phyloP scores from a whole-genome alignment of 2,797 vertebrate species.

The Poeciliopsis infans region DNA sequence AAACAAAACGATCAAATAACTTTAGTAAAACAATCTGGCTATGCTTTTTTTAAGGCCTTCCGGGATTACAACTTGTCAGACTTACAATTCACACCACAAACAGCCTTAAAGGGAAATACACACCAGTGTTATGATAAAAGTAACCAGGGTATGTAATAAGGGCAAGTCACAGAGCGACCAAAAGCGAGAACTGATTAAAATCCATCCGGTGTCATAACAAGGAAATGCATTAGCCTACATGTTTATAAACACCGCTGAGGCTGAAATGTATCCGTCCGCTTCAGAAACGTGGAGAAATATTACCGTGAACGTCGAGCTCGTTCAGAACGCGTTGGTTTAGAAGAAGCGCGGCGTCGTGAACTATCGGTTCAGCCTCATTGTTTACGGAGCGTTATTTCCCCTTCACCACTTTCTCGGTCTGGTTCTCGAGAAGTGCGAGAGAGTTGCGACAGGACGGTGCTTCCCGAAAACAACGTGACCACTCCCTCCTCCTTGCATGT shows the following conservation, averaged over 20 bases:
- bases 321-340: background rate
- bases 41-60: slow-evolving; percentile 38
- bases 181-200: background rate
- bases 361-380: background rate
- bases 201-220: background rate
- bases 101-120: background rate
- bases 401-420: background rate
- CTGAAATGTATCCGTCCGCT: no score
- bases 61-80: slow-evolving; percentile 11
- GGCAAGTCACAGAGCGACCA: background rate
- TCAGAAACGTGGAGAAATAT: slow-evolving; percentile 3
- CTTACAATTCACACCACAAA: slow-evolving; percentile 21
- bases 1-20: background rate
- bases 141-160: background rate
- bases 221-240: background rate
- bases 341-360: background rate
- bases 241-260: background rate
- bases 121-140: background rate
- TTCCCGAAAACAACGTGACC: slow-evolving; percentile 48
- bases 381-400: slow-evolving; percentile 25
- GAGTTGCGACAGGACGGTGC: background rate
- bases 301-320: slow-evolving; percentile 33
- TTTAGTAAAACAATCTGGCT: background rate
- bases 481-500: slow-evolving; percentile 30
- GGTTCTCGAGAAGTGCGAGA: slow-evolving; percentile 19